These are phyloP conservation scores for Nothocercus julius DNA, from an alignment of 2,113 vertebrate genomes.

Conservation along the genomic window DNA sequence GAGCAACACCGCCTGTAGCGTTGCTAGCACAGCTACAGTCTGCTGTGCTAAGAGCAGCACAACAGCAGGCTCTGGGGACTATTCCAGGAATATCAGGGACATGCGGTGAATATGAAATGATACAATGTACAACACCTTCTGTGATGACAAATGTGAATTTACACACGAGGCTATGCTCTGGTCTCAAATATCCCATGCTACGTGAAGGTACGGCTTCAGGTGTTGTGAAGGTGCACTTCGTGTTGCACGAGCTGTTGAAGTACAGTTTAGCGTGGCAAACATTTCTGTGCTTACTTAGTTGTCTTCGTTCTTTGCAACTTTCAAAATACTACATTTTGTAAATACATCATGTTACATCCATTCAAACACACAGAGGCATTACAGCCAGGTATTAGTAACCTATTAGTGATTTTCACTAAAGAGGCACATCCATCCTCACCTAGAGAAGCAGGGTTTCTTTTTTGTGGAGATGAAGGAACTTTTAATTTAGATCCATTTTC, in stretches of 20 bases:
- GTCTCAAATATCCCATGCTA: neutral
- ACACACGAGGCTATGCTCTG: neutral
- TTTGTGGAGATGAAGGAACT: neutral
- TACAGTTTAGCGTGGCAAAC: neutral
- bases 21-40: neutral
- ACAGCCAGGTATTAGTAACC: neutral
- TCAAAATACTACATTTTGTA: neutral
- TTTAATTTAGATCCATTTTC: neutral
- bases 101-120: neutral
- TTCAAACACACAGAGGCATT: neutral
- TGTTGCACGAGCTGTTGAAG: neutral
- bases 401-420: neutral
- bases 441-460: neutral
- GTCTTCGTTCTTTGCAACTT: neutral
- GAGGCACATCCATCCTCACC: neutral
- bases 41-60: neutral
- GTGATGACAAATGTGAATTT: neutral
- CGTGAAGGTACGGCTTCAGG: neutral
- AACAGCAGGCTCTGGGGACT: neutral
- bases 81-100: neutral
- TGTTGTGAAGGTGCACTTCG: neutral
- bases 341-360: neutral
- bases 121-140: neutral
- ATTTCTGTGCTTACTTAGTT: neutral
- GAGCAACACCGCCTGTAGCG: neutral